These are phyloP conservation scores for Drosophila orosa DNA, from an alignment of 1,140 invertebrate species.

Conservation along the genomic window DNA sequence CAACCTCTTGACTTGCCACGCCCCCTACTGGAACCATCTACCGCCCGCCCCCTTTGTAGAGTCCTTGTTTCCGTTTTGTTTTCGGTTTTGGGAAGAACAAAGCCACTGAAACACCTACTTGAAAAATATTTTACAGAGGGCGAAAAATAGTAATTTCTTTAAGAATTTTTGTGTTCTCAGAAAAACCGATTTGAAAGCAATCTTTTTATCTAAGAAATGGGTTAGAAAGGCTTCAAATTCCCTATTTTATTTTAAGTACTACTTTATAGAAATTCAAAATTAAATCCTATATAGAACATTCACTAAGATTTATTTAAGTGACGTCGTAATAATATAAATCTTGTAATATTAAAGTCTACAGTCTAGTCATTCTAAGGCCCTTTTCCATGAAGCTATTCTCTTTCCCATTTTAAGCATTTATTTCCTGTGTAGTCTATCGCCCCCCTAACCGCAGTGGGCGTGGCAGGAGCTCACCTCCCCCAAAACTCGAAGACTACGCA, in stretches of 20 bases:
- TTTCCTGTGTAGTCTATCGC: slow-evolving; percentile 8
- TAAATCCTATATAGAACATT: background rate
- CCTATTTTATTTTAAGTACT: no score
- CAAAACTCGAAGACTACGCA: slow-evolving; percentile 33
- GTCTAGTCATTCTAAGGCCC: background rate
- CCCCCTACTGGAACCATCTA: slow-evolving; percentile 27
- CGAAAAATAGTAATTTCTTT: slow-evolving; percentile 9
- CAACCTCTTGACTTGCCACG: slow-evolving; percentile 51
- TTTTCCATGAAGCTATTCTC: background rate
- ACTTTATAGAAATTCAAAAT: no score
- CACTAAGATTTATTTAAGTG: background rate
- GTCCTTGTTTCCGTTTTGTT: slow-evolving; percentile 27
- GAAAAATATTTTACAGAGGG: slow-evolving; percentile 56
- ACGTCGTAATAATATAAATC: background rate
- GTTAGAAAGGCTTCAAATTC: background rate
- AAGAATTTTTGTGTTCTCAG: background rate
- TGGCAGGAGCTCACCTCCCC: background rate
- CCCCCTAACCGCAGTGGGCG: slow-evolving; percentile 25
- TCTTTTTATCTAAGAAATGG: no score
- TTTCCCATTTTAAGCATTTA: background rate
- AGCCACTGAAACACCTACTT: slow-evolving; percentile 53
- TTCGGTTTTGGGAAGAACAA: slow-evolving; percentile 55
- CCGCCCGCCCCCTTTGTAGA: slow-evolving; percentile 5
- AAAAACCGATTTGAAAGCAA: background rate
- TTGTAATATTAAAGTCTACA: background rate